A percentile compares a stretch with the other conserved stretches of the same genome.
phyloP scores from a whole-genome alignment of 1,140 invertebrate species.

The Aradophagus sp. region DNA sequence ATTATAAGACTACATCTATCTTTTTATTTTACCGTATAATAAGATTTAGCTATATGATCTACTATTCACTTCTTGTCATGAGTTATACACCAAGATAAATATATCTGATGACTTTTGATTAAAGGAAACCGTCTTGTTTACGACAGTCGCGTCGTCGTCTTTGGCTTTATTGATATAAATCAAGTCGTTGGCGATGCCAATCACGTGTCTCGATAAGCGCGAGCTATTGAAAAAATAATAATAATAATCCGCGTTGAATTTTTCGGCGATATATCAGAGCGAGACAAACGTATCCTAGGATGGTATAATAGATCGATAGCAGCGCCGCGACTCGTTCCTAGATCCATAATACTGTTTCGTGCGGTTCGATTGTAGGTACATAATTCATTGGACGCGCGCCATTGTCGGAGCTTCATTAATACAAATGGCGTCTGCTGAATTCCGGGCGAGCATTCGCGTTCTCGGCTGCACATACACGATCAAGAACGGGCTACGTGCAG shows the following conservation, averaged over 20 bases:
- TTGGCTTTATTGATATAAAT: background rate
- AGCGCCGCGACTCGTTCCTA: constrained; percentile 37
- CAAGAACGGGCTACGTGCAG: constrained; percentile 28
- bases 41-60: too few species aligned
- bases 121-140: too few species aligned
- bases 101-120: too few species aligned
- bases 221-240: constrained; percentile 5
- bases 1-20: too few species aligned
- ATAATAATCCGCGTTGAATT: constrained; percentile 6
- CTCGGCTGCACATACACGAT: constrained; percentile 53
- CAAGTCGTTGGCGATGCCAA: background rate
- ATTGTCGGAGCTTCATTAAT: constrained; percentile 76
- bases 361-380: constrained; percentile 74
- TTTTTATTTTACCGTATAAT: too few species aligned
- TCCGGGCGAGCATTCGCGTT: constrained; percentile 62
- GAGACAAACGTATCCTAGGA: constrained; percentile 24
- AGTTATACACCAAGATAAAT: too few species aligned
- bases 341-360: constrained; percentile 60
- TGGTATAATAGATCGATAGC: constrained; percentile 48
- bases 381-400: constrained; percentile 75
- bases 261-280: constrained; percentile 10
- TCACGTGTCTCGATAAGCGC: background rate
- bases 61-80: too few species aligned
- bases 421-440: constrained; percentile 76
- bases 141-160: too few species aligned